Percentiles rank a stretch among this genome's conserved stretches.
Conservation (phyloP, 1,140 invertebrate genomes). For the Brachionus calyciflorus region DNA sequence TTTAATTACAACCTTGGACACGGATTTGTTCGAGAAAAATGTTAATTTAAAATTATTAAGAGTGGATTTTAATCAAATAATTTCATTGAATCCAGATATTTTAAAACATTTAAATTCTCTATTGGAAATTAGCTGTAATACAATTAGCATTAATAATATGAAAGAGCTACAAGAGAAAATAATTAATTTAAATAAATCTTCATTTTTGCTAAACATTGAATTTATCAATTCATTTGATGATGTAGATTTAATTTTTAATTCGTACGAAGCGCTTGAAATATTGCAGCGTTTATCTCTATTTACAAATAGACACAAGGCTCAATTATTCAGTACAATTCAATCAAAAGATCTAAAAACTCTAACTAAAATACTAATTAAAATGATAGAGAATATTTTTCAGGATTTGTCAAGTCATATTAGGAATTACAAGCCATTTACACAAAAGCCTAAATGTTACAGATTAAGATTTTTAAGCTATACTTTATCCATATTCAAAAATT, state of each 20-base stretch:
- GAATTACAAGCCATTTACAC: not conserved
- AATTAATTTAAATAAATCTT: not conserved
- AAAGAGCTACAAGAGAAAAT: constrained; percentile 34
- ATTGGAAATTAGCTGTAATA: not conserved
- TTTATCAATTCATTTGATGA: not conserved
- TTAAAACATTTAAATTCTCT: not conserved
- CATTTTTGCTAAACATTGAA: constrained; percentile 17
- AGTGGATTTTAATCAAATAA: constrained; percentile 21
- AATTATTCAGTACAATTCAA: not conserved
- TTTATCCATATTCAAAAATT: constrained; percentile 13
- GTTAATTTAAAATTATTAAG: constrained; percentile 6
- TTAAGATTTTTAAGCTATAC: constrained; percentile 15
- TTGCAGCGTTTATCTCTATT: constrained; percentile 15
- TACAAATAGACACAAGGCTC: constrained; percentile 3
- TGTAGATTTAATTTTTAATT: constrained; percentile 17
- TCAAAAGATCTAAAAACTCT: not conserved
- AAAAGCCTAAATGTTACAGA: constrained; percentile 3
- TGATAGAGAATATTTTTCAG: not conserved
- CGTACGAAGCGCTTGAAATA: not conserved
- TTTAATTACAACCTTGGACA: not conserved
- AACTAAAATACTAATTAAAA: not conserved
- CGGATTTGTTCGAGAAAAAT: not conserved
- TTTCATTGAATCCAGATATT: not conserved
- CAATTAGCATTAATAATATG: not conserved
- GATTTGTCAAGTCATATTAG: not conserved